Evolutionary conservation across 2,888 invertebrate species (phyloP).

Genomic region (Tubiluchus corallicola): DNA sequence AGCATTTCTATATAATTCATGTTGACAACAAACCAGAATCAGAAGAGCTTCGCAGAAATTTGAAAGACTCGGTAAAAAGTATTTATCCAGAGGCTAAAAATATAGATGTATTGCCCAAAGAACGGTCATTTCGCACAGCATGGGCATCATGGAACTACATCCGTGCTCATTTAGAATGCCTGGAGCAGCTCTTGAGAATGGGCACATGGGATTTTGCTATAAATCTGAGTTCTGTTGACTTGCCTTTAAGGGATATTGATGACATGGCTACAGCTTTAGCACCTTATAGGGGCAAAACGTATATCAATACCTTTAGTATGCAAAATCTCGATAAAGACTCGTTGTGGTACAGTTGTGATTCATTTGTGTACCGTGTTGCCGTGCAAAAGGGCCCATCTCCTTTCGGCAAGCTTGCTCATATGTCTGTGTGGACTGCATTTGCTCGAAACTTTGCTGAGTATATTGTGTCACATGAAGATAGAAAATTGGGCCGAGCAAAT

Average conservation of each 20-base stretch:
- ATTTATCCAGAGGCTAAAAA: not conserved
- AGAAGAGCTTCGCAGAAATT: not conserved
- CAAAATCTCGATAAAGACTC: not conserved
- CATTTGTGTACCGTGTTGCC: not conserved
- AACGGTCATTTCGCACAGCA: not conserved
- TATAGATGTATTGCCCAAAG: not conserved
- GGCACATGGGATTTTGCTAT: constrained; percentile 15
- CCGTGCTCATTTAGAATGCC: not conserved
- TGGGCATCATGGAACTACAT: constrained; percentile 3
- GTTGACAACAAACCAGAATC: not conserved
- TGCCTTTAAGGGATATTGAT: constrained; percentile 14
- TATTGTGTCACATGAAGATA: not conserved
- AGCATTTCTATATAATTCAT: constrained; percentile 3
- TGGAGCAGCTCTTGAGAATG: constrained; percentile 9
- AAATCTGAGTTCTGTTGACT: constrained; percentile 15
- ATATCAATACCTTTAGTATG: not conserved
- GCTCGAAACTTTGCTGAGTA: not conserved
- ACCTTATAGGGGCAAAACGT: constrained; percentile 13
- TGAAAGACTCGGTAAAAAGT: no score
- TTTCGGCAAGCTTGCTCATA: not conserved
- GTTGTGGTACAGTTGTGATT: not conserved
- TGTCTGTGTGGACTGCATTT: not conserved
- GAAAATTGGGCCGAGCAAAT: not conserved
- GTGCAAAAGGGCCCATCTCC: not conserved
- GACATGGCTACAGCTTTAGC: constrained; percentile 15